A percentile compares a stretch with the other conserved stretches of the same genome.
Evolutionary conservation across 1,140 invertebrate genomes (phyloP).

Genomic region (Drosophila ercepeae): DNA sequence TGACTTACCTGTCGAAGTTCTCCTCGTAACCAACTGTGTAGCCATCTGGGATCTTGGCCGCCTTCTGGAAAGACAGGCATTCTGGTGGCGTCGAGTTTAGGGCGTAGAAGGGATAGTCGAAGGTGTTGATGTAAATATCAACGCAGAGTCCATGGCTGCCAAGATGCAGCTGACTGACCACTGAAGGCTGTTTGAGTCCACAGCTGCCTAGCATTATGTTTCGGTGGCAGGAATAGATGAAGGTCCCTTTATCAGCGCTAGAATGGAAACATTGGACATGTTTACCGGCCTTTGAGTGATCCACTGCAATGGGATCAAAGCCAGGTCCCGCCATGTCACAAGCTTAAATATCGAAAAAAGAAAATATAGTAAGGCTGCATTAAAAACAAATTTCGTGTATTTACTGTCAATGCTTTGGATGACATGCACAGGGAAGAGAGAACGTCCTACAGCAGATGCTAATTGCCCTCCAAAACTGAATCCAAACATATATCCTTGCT

Average conservation of each 20-base stretch:
- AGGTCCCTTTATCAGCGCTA: slow-evolving; percentile 76
- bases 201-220: slow-evolving; percentile 77
- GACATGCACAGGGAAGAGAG: slow-evolving; percentile 35
- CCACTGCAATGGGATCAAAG: slow-evolving; percentile 67
- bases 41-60: slow-evolving; percentile 55
- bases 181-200: slow-evolving; percentile 69
- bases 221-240: slow-evolving; percentile 71
- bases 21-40: slow-evolving; percentile 76
- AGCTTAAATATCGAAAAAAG: no score
- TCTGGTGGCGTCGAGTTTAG: slow-evolving; percentile 50
- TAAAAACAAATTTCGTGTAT: not conserved
- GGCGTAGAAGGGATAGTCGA: slow-evolving; percentile 79
- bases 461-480: slow-evolving; percentile 81
- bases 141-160: slow-evolving; percentile 81
- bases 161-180: slow-evolving; percentile 60
- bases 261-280: slow-evolving; percentile 82
- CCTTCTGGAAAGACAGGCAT: slow-evolving; percentile 43
- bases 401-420: slow-evolving; percentile 70
- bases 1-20: slow-evolving; percentile 58
- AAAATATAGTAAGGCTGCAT: not conserved
- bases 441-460: slow-evolving; percentile 66
- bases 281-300: slow-evolving; percentile 67
- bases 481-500: slow-evolving; percentile 73
- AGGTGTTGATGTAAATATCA: slow-evolving; percentile 78
- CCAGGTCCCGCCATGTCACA: slow-evolving; percentile 83